Evolutionary conservation across 2,113 vertebrate species (phyloP).

Genomic region (Nicator chloris): DNA sequence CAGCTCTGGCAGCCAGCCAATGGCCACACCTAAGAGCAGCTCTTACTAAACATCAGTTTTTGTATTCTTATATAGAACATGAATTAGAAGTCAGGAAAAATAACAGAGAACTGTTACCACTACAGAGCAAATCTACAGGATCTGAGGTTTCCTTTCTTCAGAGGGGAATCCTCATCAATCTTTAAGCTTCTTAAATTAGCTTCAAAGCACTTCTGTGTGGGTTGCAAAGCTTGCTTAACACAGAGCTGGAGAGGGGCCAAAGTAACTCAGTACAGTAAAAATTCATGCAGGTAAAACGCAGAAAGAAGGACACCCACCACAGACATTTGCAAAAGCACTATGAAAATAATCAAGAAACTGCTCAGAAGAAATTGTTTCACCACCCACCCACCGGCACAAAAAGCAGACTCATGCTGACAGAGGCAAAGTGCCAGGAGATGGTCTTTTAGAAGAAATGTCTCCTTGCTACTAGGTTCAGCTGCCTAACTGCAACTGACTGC

Average conservation of each 20-base stretch:
- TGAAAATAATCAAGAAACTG: conserved; percentile 5
- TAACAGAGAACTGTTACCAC: neutral
- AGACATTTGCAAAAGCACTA: neutral
- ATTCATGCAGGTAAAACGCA: neutral
- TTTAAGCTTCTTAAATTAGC: conserved; percentile 15
- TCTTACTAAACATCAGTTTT: neutral
- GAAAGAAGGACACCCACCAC: neutral
- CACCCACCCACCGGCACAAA: neutral
- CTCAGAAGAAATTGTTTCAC: neutral
- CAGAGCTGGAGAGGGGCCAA: neutral
- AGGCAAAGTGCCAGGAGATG: neutral
- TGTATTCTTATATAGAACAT: neutral
- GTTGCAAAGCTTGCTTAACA: neutral
- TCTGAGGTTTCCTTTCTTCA: neutral
- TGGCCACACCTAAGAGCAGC: neutral
- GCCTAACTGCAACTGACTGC: neutral
- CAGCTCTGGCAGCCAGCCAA: neutral
- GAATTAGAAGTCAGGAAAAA: neutral
- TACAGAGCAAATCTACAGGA: neutral
- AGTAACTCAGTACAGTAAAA: neutral
- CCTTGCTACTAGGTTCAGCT: neutral
- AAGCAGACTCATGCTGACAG: neutral
- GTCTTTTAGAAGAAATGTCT: neutral
- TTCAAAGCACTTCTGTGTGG: neutral
- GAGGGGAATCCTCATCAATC: conserved; percentile 14